Evolutionary conservation across 2,888 invertebrate genomes (phyloP).

Genomic region (Caenorhabditis becei): DNA sequence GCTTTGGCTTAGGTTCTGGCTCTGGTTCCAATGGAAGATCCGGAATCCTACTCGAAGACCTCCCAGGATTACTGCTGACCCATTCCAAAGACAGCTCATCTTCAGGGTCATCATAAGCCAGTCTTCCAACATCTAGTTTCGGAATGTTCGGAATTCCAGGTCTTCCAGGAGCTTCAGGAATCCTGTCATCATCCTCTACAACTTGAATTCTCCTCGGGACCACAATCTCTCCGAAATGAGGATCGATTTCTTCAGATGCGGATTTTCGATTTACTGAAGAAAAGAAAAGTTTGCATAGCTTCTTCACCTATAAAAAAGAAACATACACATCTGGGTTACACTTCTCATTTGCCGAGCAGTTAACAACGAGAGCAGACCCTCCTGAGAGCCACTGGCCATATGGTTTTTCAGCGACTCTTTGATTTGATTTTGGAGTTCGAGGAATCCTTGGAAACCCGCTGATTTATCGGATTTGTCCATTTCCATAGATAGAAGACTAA

Average conservation of each 20-base stretch:
- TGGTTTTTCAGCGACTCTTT: constrained; percentile 42
- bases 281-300: background rate
- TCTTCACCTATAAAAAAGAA: background rate
- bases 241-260: no score
- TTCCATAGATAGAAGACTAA: constrained; percentile 22
- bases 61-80: constrained; percentile 14
- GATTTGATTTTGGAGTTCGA: constrained; percentile 14
- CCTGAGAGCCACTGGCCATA: constrained; percentile 19
- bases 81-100: constrained; percentile 22
- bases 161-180: background rate
- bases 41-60: constrained; percentile 22
- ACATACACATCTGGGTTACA: constrained; percentile 43
- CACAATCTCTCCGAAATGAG: background rate
- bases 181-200: constrained; percentile 14
- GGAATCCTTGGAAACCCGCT: constrained; percentile 33
- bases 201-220: constrained; percentile 20
- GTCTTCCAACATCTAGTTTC: constrained; percentile 3
- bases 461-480: constrained; percentile 27
- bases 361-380: constrained; percentile 12
- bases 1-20: background rate
- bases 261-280: constrained; percentile 7
- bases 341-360: constrained; percentile 26
- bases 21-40: constrained; percentile 14
- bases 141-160: constrained; percentile 18
- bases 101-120: constrained; percentile 13